phyloP scores from a whole-genome alignment of 2,797 vertebrate species.

The Apodemus agrarius region DNA sequence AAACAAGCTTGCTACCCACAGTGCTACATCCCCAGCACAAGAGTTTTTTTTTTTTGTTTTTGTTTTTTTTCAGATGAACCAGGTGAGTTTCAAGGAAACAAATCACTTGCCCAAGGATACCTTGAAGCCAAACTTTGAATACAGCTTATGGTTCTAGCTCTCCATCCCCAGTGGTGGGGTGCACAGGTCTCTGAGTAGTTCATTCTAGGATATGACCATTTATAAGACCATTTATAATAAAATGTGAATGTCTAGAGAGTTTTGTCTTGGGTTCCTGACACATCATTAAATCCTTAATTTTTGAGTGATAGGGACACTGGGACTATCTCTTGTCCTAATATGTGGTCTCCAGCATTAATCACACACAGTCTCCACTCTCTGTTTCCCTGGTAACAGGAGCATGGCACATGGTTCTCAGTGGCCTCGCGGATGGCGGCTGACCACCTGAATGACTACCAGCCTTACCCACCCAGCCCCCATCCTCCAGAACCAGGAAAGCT shows the following conservation, averaged over 20 bases:
- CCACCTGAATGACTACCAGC: not conserved
- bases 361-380: not conserved
- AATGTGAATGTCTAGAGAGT: not conserved
- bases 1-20: not conserved
- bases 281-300: not conserved
- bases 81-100: not conserved
- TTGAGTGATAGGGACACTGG: not conserved
- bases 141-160: not conserved
- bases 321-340: not conserved
- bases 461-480: not conserved
- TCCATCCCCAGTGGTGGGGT: rapidly evolving
- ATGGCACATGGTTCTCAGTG: not conserved
- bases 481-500: not conserved
- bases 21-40: not conserved
- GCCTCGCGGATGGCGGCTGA: not conserved
- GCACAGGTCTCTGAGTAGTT: not conserved
- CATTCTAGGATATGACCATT: not conserved
- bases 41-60: not conserved
- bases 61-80: not conserved
- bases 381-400: not conserved
- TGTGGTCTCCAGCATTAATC: not conserved
- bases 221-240: not conserved
- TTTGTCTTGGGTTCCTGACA: not conserved
- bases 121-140: not conserved
- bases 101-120: not conserved